These are phyloP conservation scores for Zygogramma bicolorata DNA, from an alignment of 2,888 invertebrate genomes.

Conservation along the genomic window DNA sequence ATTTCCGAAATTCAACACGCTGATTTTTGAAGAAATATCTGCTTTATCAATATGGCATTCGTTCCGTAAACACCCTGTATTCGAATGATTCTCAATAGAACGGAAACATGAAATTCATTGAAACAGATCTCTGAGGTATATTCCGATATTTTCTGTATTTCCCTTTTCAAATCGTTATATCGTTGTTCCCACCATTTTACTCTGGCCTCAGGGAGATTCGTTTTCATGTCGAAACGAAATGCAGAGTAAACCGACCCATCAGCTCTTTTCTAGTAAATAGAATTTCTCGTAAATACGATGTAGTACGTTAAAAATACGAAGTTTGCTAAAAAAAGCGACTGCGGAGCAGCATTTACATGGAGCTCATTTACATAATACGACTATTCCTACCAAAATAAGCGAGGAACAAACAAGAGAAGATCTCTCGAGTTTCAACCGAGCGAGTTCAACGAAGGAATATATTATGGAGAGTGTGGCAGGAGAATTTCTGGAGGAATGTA, in stretches of 20 bases:
- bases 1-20: no score
- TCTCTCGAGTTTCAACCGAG: conserved; percentile 22
- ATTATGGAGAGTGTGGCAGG: neutral
- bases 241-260: conserved; percentile 7
- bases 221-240: neutral
- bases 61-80: no score
- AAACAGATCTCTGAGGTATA: neutral
- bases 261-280: conserved; percentile 15
- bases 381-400: conserved; percentile 45
- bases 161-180: neutral
- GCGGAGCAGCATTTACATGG: conserved; percentile 40
- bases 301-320: conserved; percentile 36
- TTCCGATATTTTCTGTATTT: neutral
- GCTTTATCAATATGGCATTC: no score
- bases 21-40: no score
- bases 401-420: conserved; percentile 38
- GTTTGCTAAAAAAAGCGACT: conserved; percentile 38
- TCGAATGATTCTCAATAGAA: no score
- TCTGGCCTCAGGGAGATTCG: neutral
- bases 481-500: neutral
- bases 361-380: conserved; percentile 45
- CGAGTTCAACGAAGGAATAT: conserved; percentile 25
- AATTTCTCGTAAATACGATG: conserved; percentile 21
- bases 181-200: neutral
- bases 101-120: no score